A percentile compares a stretch with the other conserved stretches of the same genome.
Evolutionary conservation across 2,113 vertebrate species (phyloP).

Genomic region (Ardeotis arabs): DNA sequence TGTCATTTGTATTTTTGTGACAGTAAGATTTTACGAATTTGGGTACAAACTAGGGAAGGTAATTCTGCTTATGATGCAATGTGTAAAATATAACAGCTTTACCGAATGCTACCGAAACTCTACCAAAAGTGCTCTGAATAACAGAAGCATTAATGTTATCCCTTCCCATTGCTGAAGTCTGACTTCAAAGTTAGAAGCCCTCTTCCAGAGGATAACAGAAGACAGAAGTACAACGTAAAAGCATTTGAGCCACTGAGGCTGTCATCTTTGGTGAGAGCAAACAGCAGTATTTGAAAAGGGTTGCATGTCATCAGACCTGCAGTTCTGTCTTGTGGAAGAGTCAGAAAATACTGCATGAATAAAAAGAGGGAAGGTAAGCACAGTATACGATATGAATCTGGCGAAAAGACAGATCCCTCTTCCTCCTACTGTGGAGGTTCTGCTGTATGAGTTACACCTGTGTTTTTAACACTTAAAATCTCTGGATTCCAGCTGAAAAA

Average conservation of each 20-base stretch:
- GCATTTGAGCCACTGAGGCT: neutral
- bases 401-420: neutral
- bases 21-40: neutral
- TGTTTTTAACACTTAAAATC: neutral
- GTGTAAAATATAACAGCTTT: neutral
- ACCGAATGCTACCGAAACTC: neutral
- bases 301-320: accelerated
- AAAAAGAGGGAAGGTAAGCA: neutral
- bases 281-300: neutral
- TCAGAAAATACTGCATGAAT: neutral
- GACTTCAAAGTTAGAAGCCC: neutral
- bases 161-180: neutral
- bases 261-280: neutral
- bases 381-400: neutral
- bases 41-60: neutral
- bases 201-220: neutral
- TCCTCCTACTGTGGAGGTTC: neutral
- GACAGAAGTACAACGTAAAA: neutral
- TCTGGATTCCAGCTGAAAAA: neutral
- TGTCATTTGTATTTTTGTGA: neutral
- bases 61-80: neutral
- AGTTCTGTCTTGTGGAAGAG: neutral
- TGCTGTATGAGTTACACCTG: neutral
- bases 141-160: neutral
- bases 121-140: neutral